A percentile compares a stretch with the other conserved stretches of the same genome.
Evolutionary conservation across 2,888 invertebrate species (phyloP).

Genomic region (Nomada lathburiana): DNA sequence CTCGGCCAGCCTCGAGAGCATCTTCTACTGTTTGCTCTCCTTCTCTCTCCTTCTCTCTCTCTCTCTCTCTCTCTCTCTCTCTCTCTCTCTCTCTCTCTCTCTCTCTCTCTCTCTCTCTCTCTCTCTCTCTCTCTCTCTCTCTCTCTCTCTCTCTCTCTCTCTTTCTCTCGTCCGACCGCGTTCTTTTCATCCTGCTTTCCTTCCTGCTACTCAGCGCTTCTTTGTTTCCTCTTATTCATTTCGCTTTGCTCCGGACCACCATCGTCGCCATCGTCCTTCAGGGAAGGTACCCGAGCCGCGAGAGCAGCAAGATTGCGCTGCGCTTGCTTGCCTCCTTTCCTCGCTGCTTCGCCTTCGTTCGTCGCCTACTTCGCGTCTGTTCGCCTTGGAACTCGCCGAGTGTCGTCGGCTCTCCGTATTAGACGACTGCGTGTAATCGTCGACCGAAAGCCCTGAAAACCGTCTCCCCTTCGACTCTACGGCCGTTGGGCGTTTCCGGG

Average conservation of each 20-base stretch:
- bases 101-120: background rate
- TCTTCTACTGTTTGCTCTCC: constrained; percentile 44
- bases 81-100: background rate
- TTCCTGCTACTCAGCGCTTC: background rate
- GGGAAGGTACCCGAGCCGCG: constrained; percentile 52
- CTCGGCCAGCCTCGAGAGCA: constrained; percentile 66
- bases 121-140: background rate
- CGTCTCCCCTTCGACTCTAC: constrained; percentile 18
- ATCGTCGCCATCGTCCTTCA: constrained; percentile 42
- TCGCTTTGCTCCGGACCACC: constrained; percentile 31
- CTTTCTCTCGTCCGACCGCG: constrained; percentile 5
- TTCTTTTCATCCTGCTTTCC: constrained; percentile 10
- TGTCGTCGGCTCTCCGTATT: constrained; percentile 10
- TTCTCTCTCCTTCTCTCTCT: background rate
- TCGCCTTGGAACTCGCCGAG: background rate
- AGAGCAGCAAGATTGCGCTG: constrained; percentile 51
- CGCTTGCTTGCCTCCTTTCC: constrained; percentile 3
- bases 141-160: background rate
- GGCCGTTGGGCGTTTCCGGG: constrained; percentile 5
- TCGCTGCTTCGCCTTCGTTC: background rate
- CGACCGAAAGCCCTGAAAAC: constrained; percentile 22
- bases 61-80: background rate
- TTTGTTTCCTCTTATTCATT: constrained; percentile 32
- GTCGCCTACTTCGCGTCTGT: background rate
- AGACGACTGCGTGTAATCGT: constrained; percentile 30